phyloP scores from a whole-genome alignment of 2,797 vertebrate species.

The Rhadinocentrus ornatus region DNA sequence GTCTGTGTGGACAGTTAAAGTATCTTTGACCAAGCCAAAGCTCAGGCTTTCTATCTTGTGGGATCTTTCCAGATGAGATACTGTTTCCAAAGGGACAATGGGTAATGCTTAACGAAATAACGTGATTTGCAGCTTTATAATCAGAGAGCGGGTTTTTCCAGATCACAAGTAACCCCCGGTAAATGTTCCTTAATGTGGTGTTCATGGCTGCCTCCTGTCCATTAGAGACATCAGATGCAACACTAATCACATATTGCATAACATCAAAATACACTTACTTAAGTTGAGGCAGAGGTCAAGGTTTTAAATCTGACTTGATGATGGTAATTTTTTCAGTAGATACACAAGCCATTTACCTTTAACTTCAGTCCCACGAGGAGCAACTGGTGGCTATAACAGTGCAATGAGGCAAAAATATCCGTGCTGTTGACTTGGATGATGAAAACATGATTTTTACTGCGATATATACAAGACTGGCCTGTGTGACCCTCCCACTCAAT shows the following conservation, averaged over 20 bases:
- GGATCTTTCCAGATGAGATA: slow-evolving; percentile 46
- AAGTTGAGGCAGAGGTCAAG: slow-evolving; percentile 12
- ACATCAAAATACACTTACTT: neutral
- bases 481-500: slow-evolving; percentile 82
- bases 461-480: slow-evolving; percentile 79
- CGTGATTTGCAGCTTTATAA: slow-evolving; percentile 44
- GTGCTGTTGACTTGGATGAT: slow-evolving; percentile 63
- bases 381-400: slow-evolving; percentile 35
- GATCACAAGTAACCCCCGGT: slow-evolving; percentile 12
- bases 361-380: slow-evolving; percentile 43
- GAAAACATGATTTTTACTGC: slow-evolving; percentile 70
- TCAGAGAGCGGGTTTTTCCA: slow-evolving; percentile 5
- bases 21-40: slow-evolving; percentile 64
- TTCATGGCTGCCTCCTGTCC: slow-evolving; percentile 3
- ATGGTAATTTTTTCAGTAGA: slow-evolving; percentile 23
- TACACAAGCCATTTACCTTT: slow-evolving; percentile 74
- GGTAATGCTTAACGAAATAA: slow-evolving; percentile 54
- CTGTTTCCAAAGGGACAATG: slow-evolving; percentile 5
- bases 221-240: slow-evolving; percentile 9
- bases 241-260: neutral
- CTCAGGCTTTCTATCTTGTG: slow-evolving; percentile 46
- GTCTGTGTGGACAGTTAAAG: slow-evolving; percentile 30
- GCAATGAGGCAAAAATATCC: slow-evolving; percentile 53
- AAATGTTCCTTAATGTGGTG: slow-evolving; percentile 17
- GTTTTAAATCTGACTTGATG: slow-evolving; percentile 20